Base-by-base conservation (phyloP, 2,797 vertebrate genomes). In the Melanotaenia pygmaea region DNA sequence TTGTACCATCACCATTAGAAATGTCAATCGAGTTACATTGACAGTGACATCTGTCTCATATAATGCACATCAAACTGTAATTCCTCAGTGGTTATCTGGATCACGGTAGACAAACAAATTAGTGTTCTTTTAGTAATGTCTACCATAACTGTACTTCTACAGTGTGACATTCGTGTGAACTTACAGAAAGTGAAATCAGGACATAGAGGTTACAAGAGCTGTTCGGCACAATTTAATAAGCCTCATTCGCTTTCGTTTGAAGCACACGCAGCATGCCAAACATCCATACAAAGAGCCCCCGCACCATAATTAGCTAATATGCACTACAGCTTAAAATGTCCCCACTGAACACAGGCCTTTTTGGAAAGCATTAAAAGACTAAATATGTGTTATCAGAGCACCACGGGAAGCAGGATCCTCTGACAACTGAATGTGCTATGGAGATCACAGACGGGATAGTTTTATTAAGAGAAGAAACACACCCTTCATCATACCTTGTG, bases 251-350 rank as follows among this genome's bases (percentile, higher is more conserved):
- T 89, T 91, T 93, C 83, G 90, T 88, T 88, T 86, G 76, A 83
- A 79, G 76, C 84, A 54, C 82, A 68, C 90, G 10, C 90, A 91
- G 89, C 83, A 81, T 75, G 92, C 76, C 82, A 80, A 78, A 83
- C 75, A 84, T 79, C 81, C 84, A 74, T 68, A 90, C 87, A 89
- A 91, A 91, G 87, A 90, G 78, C 81, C 72, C 87, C 80, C 59
- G 80, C 82, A 76, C 86, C 54, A 88, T 90, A 92, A 94, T 93
- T 92, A 94, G 87, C 84, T 81, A 87, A 88, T 88, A 89, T 82
- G 83, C 73, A 77, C 81, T 67, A 76, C 76, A 73, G 88, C 85
- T 88, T 86, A 87, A 92, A 93, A 89, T 87, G 81, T 77, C 75
- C 81, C 87, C 83, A 83, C 75, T 85, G 86, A 89, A 90, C 77